Evolutionary conservation across 1,140 invertebrate species (phyloP).

Genomic region (Xylocopa sonorina): DNA sequence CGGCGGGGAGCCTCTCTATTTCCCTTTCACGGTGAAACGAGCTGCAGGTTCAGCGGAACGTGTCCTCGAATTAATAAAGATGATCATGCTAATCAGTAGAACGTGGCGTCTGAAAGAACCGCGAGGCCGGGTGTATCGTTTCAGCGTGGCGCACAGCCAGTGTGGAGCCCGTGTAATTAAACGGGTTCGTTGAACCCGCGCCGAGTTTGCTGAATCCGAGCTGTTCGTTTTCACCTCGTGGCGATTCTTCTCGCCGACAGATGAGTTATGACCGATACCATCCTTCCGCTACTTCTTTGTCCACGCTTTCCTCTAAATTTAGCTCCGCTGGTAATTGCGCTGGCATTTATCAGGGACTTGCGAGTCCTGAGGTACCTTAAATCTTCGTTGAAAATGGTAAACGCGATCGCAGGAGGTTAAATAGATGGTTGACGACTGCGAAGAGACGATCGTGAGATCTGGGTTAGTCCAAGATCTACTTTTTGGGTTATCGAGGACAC

Average conservation of each 20-base stretch:
- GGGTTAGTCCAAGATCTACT: slow-evolving; percentile 8
- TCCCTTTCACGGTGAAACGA: not conserved
- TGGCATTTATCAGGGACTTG: not conserved
- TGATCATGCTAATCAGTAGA: slow-evolving; percentile 49
- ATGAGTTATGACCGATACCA: slow-evolving; percentile 19
- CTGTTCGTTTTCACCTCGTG: slow-evolving; percentile 24
- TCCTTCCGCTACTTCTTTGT: not conserved
- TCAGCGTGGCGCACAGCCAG: slow-evolving; percentile 37
- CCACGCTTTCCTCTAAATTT: not conserved
- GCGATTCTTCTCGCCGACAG: slow-evolving; percentile 7
- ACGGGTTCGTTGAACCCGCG: slow-evolving; percentile 33
- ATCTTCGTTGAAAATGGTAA: not conserved
- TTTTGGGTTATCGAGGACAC: not conserved
- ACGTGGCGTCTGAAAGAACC: slow-evolving; percentile 34
- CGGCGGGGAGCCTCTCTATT: not conserved
- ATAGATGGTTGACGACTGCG: not conserved
- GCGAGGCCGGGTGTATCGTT: slow-evolving; percentile 40
- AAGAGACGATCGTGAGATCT: not conserved
- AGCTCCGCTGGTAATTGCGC: not conserved
- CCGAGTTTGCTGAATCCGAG: slow-evolving; percentile 32
- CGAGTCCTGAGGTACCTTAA: not conserved
- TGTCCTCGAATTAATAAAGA: slow-evolving; percentile 55
- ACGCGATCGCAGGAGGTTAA: not conserved
- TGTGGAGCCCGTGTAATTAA: slow-evolving; percentile 46
- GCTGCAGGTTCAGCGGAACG: slow-evolving; percentile 25